Conservation (phyloP, 2,797 vertebrate species). For the Muraenolepis orangiensis region DNA sequence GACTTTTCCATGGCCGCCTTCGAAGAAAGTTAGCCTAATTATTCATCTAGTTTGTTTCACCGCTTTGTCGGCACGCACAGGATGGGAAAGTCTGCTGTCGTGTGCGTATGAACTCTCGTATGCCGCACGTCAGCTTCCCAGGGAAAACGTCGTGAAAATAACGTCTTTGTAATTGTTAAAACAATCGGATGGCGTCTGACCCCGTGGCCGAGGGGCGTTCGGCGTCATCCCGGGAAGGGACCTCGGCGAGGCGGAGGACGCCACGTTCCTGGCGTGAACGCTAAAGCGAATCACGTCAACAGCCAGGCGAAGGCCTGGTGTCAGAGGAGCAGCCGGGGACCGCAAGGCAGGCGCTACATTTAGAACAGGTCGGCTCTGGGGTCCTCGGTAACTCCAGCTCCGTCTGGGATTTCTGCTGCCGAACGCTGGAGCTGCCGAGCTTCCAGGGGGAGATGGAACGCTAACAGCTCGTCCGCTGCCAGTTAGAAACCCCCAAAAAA, state of each 20-base stretch:
- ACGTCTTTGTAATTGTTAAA: background rate
- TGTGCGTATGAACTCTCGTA: too few species aligned
- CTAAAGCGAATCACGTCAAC: background rate
- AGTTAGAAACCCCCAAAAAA: background rate
- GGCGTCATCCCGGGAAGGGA: background rate
- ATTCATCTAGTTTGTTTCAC: background rate
- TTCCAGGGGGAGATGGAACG: background rate
- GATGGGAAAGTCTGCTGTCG: background rate
- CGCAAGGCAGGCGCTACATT: background rate
- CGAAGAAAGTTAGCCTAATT: background rate
- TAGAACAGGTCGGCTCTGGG: background rate
- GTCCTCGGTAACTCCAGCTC: constrained; percentile 40
- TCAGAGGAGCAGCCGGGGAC: background rate
- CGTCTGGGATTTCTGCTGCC: constrained; percentile 28
- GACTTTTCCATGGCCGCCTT: background rate
- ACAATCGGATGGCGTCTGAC: background rate
- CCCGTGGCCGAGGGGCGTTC: background rate
- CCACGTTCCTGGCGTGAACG: background rate
- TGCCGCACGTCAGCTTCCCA: background rate
- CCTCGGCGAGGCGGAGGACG: background rate
- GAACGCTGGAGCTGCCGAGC: too few species aligned
- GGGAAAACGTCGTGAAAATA: background rate
- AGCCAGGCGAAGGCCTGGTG: background rate
- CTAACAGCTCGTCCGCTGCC: background rate
- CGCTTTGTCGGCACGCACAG: background rate